These are phyloP conservation scores for Abrostola tripartita DNA, from an alignment of 2,888 invertebrate species.

Conservation along the genomic window DNA sequence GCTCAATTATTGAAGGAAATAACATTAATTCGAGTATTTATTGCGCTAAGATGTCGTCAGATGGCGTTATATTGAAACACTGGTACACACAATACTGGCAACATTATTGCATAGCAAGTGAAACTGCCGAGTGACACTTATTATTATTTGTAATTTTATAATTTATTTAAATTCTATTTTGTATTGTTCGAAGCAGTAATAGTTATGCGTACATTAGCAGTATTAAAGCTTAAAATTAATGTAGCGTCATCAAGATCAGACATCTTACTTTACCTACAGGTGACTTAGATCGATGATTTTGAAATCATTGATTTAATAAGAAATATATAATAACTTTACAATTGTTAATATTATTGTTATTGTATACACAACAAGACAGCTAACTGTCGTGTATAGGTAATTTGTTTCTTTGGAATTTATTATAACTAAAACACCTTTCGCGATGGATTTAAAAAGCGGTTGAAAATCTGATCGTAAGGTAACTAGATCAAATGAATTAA, in stretches of 20 bases:
- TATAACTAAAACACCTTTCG: slow-evolving; percentile 35
- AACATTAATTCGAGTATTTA: slow-evolving; percentile 22
- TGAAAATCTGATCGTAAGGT: slow-evolving; percentile 61
- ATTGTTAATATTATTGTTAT: slow-evolving; percentile 48
- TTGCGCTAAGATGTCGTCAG: slow-evolving; percentile 28
- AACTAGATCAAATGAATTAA: slow-evolving; percentile 83
- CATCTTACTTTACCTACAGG: slow-evolving; percentile 16
- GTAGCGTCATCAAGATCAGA: slow-evolving; percentile 18
- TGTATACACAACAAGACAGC: slow-evolving; percentile 40
- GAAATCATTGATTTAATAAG: slow-evolving; percentile 25
- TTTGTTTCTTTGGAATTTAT: slow-evolving; percentile 45
- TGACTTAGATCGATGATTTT: slow-evolving; percentile 23
- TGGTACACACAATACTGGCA: slow-evolving; percentile 2
- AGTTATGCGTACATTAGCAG: slow-evolving; percentile 5
- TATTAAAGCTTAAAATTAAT: slow-evolving; percentile 15
- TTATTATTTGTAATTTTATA: slow-evolving; percentile 2
- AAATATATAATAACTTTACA: slow-evolving; percentile 27
- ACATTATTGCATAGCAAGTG: slow-evolving; percentile 3
- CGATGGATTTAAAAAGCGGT: slow-evolving; percentile 45
- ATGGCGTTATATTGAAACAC: slow-evolving; percentile 19
- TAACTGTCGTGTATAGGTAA: slow-evolving; percentile 45
- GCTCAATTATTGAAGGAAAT: slow-evolving; percentile 25
- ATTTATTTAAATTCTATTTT: neutral
- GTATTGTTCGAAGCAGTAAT: slow-evolving; percentile 1
- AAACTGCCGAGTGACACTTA: slow-evolving; percentile 9